Base-by-base conservation (phyloP, 2,797 vertebrate species). In the Silurus lanzhouensis region DNA sequence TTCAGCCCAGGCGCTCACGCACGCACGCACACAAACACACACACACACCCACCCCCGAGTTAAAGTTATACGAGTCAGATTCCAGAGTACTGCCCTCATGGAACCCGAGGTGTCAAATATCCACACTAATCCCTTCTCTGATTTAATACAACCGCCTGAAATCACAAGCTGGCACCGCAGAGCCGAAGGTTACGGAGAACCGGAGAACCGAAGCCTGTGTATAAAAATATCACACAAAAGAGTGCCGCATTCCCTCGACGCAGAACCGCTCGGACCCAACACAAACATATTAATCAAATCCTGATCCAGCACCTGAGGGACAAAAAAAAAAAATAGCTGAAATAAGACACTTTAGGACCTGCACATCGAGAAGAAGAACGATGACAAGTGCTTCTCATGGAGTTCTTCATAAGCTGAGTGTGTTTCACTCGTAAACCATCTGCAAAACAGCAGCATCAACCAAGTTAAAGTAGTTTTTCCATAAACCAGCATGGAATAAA, bases 91-190 rank as follows among this genome's bases (percentile, higher is more conserved):
- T 91, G 88, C 89, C 90, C 91, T 93, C 91, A 92, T 92, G 91
- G 70, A 81, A 60, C 74, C 84, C 86, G 87, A 91, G 86, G 89
- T 89, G 89, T 92, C 89, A 91, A 90, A 89, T 87, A 83, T 87
- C 71, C 85, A 88, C 86, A 86, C 88, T 89, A 92, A 93, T 93
- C 90, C 92, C 87, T 61, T 6, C 81, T 91, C 91, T 93, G 93
- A 95, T 94, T 94, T 92, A 93, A 94, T 89, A 93, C 88, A 91
- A 91, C 91, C 91, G 89, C 90, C 91, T 89, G 89, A 92, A 90
- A 93, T 92, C 90, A 91, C 92, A 86, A 78, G 48, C 86, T 61
- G 81, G 82, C 71, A 88, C 78, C 71, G 61, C 76, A 63, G 63
- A 60, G 82, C 81, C 38, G 58, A 80, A 83, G 75, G 81, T 83